Evolutionary conservation across 2,113 vertebrate species (phyloP), one percentile per base, ranked within the genome.

Genomic region (Campylomormyrus numenius): DNA sequence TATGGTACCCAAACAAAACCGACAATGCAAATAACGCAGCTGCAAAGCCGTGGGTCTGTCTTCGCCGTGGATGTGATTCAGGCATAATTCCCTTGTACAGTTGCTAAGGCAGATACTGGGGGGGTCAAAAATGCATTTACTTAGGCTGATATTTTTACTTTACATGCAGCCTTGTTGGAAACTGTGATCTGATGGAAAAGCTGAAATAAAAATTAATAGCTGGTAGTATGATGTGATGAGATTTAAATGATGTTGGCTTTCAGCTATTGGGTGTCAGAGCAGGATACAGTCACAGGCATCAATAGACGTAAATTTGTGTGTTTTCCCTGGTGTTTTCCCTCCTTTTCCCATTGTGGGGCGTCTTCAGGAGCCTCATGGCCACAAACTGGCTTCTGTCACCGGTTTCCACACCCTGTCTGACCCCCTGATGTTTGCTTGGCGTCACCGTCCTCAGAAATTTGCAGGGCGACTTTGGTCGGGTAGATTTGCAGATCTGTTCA

Each of bases 41-140:
- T n/a, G 10, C 9, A n/a, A 87, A 87, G 19, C 11, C 11, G 0
- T 7, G 45, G 35, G 92, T 92, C 90, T 92, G 91, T 93, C 94
- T 93, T 94, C 91, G 92, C 91, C 92, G 90, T 46, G 91, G 92
- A 94, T 95, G 93, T 92, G 77, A 83, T 93, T 85, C 90, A 95
- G 95, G 92, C 93, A 95, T 95, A 95, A 95, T 96, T 95, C 94
- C 95, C 93, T 93, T 94, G 88, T 88, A 90, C 92, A 92, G 93
- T 85, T 42, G 45, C 83, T 48, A 48, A 48, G 74, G 15, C 31
- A 42, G 35, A 80, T 19, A 8, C 15, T 80, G 74, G 13, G 39
- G 39, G 35, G 74, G 5, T 80, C 3, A 70, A 31, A 13, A 39
- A 42, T 19, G 5, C 74, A 17, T 85, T 85, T 85, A 85, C 9